A percentile compares a stretch with the other conserved stretches of the same genome.
Evolutionary conservation across 2,797 vertebrate species (phyloP).

Genomic region (Gadopsis marmoratus): DNA sequence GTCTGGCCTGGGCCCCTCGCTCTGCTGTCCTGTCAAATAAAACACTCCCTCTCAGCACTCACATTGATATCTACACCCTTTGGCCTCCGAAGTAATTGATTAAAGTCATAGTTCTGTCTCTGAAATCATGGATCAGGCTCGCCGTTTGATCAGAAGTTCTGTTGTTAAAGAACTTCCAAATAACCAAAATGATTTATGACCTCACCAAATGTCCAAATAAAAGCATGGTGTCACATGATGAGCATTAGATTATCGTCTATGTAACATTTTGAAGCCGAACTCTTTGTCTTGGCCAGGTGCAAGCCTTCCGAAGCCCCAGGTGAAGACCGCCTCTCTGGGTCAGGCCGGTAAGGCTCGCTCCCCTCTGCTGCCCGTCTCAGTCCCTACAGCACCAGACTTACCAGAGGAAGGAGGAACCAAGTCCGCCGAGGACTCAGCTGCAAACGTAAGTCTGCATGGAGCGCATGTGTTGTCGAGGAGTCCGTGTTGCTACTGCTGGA

Average conservation of each 20-base stretch:
- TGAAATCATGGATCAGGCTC: not conserved
- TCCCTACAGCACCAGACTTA: slow-evolving; percentile 93
- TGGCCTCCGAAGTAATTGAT: not conserved
- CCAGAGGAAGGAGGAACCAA: slow-evolving; percentile 89
- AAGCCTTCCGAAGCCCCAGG: slow-evolving; percentile 91
- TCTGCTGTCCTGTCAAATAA: too few species aligned
- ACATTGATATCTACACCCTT: not conserved
- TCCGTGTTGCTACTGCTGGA: not conserved
- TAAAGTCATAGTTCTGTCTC: not conserved
- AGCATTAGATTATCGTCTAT: not conserved
- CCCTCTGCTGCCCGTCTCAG: slow-evolving; percentile 93
- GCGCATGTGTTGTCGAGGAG: not conserved
- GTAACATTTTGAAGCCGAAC: not conserved
- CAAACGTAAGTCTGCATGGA: slow-evolving; percentile 85
- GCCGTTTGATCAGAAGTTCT: not conserved
- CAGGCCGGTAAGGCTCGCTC: slow-evolving; percentile 94
- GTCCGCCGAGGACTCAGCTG: slow-evolving; percentile 86
- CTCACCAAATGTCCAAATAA: not conserved
- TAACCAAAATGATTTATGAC: not conserved
- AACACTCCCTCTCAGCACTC: not conserved
- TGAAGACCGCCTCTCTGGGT: slow-evolving; percentile 95
- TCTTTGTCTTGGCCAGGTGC: slow-evolving; percentile 78
- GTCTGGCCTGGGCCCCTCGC: too few species aligned
- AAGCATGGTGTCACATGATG: not conserved
- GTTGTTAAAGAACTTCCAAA: not conserved